Base-by-base conservation (phyloP, 2,113 vertebrate species). In the Calidris pygmaea region DNA sequence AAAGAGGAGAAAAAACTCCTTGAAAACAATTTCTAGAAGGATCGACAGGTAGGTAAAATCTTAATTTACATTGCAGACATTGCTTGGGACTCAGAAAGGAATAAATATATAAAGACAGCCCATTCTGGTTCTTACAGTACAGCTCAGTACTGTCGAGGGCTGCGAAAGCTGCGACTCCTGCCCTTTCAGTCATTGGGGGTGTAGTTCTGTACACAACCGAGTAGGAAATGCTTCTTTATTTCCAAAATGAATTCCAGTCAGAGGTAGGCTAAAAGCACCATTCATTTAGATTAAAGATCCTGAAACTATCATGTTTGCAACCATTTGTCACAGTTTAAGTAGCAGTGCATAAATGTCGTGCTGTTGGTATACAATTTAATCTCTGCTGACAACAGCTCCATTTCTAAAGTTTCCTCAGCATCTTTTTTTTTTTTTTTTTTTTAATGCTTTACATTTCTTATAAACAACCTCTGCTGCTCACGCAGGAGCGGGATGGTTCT, bases 251-350 rank as follows among this genome's bases (percentile, higher is more conserved):
- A 91, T 92, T 97, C 96, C 89, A 97, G 89, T 96, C 95, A 96
- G 90, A 96, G 87, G 91, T 85, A 90, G 78, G 72, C 81, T 98
- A 96, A 97, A 97, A 98, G 94, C 92, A 94, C 90, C 84, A 93
- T 96, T 96, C 82, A 87, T 97, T 97, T 96, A 92, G 89, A 96
- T 96, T 95, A 97, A 96, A 90, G 82, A 87, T 87, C 89, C 88
- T 81, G 82, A 96, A 97, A 94, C 93, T 87, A 96, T 95, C 95
- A 85, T 60, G 62, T 96, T 97, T 96, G 82, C 86, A 96, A 43
- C 78, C 91, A 95, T 97, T 96, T 97, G 87, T 95, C 93, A 97
- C 79, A 95, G 92, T 92, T 90, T 97, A 98, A 96, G 97, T 91
- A 95, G 88, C 89, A 94, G 87, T 94, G 94, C 92, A 95, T 95